phyloP scores from a whole-genome alignment of 1,140 invertebrate species.

The Drosophila kepulauana region DNA sequence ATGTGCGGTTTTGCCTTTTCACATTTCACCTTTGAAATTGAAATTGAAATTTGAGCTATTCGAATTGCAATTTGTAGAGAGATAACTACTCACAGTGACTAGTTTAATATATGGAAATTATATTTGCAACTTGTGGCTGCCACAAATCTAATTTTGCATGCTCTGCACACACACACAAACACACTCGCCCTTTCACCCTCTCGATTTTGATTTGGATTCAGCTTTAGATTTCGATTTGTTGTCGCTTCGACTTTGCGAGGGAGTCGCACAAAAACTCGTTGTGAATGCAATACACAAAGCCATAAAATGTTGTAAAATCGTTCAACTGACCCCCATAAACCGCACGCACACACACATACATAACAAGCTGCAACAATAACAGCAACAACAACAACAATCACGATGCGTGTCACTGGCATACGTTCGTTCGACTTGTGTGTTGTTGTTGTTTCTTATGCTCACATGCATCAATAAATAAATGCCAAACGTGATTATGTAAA shows the following conservation, averaged over 20 bases:
- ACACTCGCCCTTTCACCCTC: constrained; percentile 11
- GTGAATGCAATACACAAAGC: constrained; percentile 72
- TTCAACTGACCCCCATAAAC: constrained; percentile 69
- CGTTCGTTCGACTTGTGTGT: constrained; percentile 28
- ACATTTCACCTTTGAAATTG: not conserved
- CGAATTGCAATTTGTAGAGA: constrained; percentile 16
- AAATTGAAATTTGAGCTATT: constrained; percentile 14
- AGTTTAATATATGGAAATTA: constrained; percentile 37
- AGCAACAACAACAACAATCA: constrained; percentile 19
- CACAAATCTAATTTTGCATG: constrained; percentile 28
- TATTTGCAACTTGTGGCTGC: constrained; percentile 41
- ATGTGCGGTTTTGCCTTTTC: not conserved
- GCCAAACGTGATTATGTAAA: constrained; percentile 83
- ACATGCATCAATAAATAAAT: constrained; percentile 82
- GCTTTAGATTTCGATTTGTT: constrained; percentile 24
- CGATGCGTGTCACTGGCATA: constrained; percentile 26
- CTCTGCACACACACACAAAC: not conserved
- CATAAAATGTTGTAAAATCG: constrained; percentile 81
- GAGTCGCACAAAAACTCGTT: constrained; percentile 48
- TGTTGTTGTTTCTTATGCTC: constrained; percentile 21
- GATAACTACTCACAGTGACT: not conserved
- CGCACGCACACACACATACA: constrained; percentile 17
- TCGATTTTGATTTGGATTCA: constrained; percentile 27
- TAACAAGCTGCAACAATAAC: constrained; percentile 28
- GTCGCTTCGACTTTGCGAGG: constrained; percentile 1